A percentile compares a stretch with the other conserved stretches of the same genome.
These are phyloP conservation scores for Apotomis betuletana DNA, from an alignment of 2,888 invertebrate genomes.

Conservation along the genomic window DNA sequence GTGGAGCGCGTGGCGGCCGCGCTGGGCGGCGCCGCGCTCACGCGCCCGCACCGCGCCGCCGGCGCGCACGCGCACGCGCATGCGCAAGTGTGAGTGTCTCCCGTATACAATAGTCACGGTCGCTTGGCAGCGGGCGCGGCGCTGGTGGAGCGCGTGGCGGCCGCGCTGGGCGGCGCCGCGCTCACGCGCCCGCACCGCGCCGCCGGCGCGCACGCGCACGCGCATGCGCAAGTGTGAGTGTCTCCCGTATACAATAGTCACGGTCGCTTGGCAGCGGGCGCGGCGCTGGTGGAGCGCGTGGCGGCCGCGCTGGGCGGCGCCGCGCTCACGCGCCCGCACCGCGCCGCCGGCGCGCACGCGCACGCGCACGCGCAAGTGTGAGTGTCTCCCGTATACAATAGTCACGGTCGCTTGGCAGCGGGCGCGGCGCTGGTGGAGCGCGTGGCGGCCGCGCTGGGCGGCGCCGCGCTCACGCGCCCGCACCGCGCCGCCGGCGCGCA, in stretches of 20 bases:
- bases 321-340: constrained; percentile 72
- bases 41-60: constrained; percentile 68
- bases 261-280: constrained; percentile 54
- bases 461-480: constrained; percentile 72
- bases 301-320: constrained; percentile 68
- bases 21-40: constrained; percentile 69
- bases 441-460: constrained; percentile 65
- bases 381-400: too few relatives aligned
- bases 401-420: constrained; percentile 49
- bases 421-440: constrained; percentile 70
- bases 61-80: constrained; percentile 62
- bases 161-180: constrained; percentile 69
- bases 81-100: constrained; percentile 49
- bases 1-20: constrained; percentile 70
- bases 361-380: constrained; percentile 60
- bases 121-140: constrained; percentile 58
- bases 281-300: constrained; percentile 69
- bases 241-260: too few relatives aligned
- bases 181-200: constrained; percentile 72
- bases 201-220: constrained; percentile 58
- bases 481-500: constrained; percentile 62
- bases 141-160: constrained; percentile 69
- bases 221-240: constrained; percentile 55
- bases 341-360: constrained; percentile 58
- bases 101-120: constrained; percentile 32